These are phyloP conservation scores for Aix galericulata DNA, from an alignment of 2,113 vertebrate species.

Conservation along the genomic window DNA sequence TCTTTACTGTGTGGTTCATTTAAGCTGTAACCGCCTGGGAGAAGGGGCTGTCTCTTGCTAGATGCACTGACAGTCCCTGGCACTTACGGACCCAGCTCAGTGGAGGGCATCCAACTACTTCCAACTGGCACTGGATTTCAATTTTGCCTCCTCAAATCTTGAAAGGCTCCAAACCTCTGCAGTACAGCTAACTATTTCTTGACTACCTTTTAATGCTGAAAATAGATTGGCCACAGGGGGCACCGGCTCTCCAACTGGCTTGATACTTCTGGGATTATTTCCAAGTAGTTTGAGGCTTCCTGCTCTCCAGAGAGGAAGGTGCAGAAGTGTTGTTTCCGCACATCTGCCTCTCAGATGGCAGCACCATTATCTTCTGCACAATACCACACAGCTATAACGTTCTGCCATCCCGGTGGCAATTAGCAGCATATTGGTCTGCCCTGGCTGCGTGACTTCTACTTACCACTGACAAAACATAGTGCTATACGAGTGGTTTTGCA, in stretches of 20 bases:
- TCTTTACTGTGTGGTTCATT: background rate
- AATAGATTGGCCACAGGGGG: background rate
- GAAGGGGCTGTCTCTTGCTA: background rate
- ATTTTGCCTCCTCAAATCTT: background rate
- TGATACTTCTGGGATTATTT: background rate
- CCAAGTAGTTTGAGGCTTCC: constrained; percentile 3
- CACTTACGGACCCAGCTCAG: accelerated
- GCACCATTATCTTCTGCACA: background rate
- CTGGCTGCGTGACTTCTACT: background rate
- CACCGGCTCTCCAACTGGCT: background rate
- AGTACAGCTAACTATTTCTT: background rate
- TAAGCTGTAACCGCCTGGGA: background rate
- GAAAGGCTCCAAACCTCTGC: background rate
- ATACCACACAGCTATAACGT: background rate
- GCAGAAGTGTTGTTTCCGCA: background rate
- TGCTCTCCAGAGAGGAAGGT: background rate
- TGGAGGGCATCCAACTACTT: background rate
- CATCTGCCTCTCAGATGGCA: background rate
- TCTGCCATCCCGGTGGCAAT: background rate
- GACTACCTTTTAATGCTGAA: background rate
- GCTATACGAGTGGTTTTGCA: background rate
- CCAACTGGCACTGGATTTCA: background rate
- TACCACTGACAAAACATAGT: background rate
- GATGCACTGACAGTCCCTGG: background rate
- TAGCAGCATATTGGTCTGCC: background rate